Conservation (phyloP, 2,113 vertebrate genomes). For the Callaeas wilsoni region DNA sequence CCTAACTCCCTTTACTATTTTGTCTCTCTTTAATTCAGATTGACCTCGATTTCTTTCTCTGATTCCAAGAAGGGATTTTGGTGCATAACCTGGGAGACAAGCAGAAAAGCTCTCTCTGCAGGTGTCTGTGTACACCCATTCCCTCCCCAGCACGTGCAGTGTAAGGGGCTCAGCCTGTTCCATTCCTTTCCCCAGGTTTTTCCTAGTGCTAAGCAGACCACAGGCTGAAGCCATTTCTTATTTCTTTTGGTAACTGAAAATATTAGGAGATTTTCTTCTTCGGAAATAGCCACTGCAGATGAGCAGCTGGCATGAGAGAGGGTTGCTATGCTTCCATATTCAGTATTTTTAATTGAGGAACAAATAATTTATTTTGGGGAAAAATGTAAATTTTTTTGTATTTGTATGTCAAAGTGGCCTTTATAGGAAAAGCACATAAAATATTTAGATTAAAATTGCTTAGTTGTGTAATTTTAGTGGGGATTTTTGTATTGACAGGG, state of each 20-base stretch:
- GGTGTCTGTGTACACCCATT: neutral
- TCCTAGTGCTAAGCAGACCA: neutral
- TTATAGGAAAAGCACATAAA: conserved; percentile 57
- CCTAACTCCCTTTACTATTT: neutral
- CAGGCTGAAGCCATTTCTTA: neutral
- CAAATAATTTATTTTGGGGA: conserved; percentile 54
- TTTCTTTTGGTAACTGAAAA: neutral
- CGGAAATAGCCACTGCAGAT: neutral
- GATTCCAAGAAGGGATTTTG: neutral
- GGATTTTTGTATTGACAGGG: conserved; percentile 55
- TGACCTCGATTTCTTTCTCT: neutral
- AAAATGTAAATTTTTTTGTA: conserved; percentile 48
- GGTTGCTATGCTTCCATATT: conserved; percentile 45
- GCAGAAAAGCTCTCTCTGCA: neutral
- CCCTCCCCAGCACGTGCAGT: neutral
- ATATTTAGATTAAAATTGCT: conserved; percentile 32
- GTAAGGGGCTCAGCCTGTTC: neutral
- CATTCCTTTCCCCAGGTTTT: neutral
- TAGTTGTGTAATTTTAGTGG: conserved; percentile 49
- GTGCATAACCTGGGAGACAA: neutral
- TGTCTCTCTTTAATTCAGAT: neutral
- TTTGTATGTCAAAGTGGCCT: conserved; percentile 62
- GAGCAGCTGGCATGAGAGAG: neutral
- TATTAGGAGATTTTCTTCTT: neutral
- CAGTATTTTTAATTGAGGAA: conserved; percentile 59